Base-by-base conservation (phyloP, 2,113 vertebrate species). In the Gobio gobio region DNA sequence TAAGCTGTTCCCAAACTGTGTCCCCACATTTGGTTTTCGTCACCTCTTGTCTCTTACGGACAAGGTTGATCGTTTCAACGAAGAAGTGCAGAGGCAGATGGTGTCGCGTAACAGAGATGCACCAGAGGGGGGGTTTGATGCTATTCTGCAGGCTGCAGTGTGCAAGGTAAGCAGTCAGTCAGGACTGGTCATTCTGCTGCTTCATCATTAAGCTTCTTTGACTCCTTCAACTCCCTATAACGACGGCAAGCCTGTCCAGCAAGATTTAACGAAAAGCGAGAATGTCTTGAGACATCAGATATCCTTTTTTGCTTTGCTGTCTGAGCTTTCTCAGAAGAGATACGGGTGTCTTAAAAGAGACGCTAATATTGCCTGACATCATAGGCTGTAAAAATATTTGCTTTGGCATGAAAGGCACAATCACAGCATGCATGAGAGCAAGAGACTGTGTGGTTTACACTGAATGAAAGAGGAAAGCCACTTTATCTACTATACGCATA, bases 21-120 rank as follows among this genome's bases (percentile, higher is more conserved):
- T 98, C 79, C 97, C 98, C 0, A 97, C 97, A 84, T 99, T 99
- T 77, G 98, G 98, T 10, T 99, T 99, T 93, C 97, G 97, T 61
- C 96, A 99, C 90, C 94, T 99, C 81, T 93, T 99, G 78, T 95
- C 98, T 0, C 94, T 99, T 82, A 99, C 98, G 0, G 98, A 99
- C 88, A 94, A 97, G 92, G 97, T 98, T 0, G 97, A 98, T 83
- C 93, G 96, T 51, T 99, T 99, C 87, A 99, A 99, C 0, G 94
- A 98, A 86, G 97, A 99, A 90, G 98, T 99, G 74, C 96, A 94
- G 91, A 99, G 97, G 66, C 98, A 99, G 94, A 95, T 97, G 89
- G 98, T 99, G 47, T 99, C 98, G 10, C 96, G 98, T 70, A 99
- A 99, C 92, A 88, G 97, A 0, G 98, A 99, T 8, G 98, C 98